Base-by-base conservation (phyloP, 2,797 vertebrate genomes). In the Chelon labrosus region DNA sequence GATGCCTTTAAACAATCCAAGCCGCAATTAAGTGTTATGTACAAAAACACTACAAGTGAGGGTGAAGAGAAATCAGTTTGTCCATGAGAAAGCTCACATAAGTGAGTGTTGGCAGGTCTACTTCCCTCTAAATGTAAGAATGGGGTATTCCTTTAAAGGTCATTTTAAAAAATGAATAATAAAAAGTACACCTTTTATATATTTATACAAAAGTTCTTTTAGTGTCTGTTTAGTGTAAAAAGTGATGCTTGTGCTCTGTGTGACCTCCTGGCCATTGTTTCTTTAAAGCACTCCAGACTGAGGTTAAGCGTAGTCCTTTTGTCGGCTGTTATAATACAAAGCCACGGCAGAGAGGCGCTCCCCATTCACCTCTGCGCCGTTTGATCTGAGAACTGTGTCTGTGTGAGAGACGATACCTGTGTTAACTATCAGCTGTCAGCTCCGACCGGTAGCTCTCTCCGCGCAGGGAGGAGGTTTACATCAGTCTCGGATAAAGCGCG, bases 371-470 rank as follows among this genome's bases (percentile, higher is more conserved):
- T 37, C 75, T 6, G 19, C 61, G 1, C 67, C 42, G 58, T 91
- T 89, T 91, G 84, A 93, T 89, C 84, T 77, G 68, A 81, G 83
- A 70, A 79, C 69, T 0, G 44, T 19, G 42, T 44, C 14, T 77
- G 42, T 44, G 42, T 77, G 85, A 83, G 89, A 91, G 76, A 83
- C 44, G 77, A 89, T 89, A 88, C 77, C 68, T 63, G 84, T 73
- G 88, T 84, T 93, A 90, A 90, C 80, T 72, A 85, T 73, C 83
- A 88, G 88, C 91, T 85, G 85, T 92, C 91, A 84, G 59, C 69
- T 27, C 2, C 4, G 31, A 57, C 83, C 73, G 13, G 83, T 73
- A 69, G 82, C 80, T 73, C 51, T 56, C 54, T 55, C 67, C 31
- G 7, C 54, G 44, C 72, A 19, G 49, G 50, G 73, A 79, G 79